These are phyloP conservation scores for Coregonus clupeaformis DNA, from an alignment of 2,113 vertebrate genomes.

Conservation along the genomic window DNA sequence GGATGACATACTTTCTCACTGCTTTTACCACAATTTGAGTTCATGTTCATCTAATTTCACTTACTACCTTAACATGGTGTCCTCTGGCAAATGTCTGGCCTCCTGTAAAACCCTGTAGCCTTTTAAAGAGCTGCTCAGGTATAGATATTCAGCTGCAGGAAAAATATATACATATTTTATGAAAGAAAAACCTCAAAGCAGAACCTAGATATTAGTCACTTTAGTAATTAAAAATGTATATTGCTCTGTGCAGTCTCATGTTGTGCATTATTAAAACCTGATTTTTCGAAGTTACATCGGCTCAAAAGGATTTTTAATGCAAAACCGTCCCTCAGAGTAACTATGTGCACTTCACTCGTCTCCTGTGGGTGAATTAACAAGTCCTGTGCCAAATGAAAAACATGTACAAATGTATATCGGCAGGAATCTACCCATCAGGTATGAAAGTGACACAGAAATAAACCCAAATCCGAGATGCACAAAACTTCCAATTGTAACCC, in stretches of 20 bases:
- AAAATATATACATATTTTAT: slow-evolving; percentile 98
- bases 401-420: slow-evolving; percentile 62
- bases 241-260: slow-evolving; percentile 90
- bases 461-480: too few relatives aligned
- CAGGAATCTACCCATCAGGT: slow-evolving; percentile 23
- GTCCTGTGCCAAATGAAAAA: slow-evolving; percentile 86
- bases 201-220: slow-evolving; percentile 99
- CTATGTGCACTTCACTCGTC: slow-evolving; percentile 80
- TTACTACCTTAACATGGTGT: slow-evolving; percentile 84
- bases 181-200: slow-evolving; percentile 99
- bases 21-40: slow-evolving; percentile 25
- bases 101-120: slow-evolving; percentile 81
- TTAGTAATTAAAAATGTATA: slow-evolving; percentile 99
- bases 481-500: too few relatives aligned
- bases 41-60: slow-evolving; percentile 42
- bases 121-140: slow-evolving; percentile 85
- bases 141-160: slow-evolving; percentile 87
- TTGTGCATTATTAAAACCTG: slow-evolving; percentile 97
- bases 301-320: slow-evolving; percentile 98
- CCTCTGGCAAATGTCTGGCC: slow-evolving; percentile 76
- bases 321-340: slow-evolving; percentile 88
- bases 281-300: slow-evolving; percentile 90
- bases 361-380: slow-evolving; percentile 90
- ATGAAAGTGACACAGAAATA: neutral
- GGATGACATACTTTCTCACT: neutral